These are phyloP conservation scores for Eulacestoma nigropectus DNA, from an alignment of 2,113 vertebrate genomes.

Conservation along the genomic window DNA sequence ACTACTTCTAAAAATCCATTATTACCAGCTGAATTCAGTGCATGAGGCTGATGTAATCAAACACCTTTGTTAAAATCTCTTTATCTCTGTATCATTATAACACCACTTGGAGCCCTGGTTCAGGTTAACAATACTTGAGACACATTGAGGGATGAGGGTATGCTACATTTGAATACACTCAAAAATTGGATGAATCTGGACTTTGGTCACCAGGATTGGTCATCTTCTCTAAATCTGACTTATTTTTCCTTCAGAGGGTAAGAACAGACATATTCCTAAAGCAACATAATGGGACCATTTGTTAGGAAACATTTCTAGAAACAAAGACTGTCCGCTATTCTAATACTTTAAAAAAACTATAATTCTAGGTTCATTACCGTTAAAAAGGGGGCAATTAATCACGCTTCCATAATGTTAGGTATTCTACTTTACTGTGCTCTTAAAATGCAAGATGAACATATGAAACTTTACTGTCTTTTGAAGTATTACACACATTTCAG, in stretches of 20 bases:
- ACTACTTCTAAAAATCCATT: not conserved
- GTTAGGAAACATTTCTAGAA: not conserved
- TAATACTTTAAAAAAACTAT: not conserved
- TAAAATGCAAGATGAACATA: not conserved
- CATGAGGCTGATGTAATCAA: not conserved
- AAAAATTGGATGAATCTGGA: not conserved
- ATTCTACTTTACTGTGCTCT: not conserved
- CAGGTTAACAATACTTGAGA: not conserved
- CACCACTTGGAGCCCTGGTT: not conserved
- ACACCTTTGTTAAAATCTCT: not conserved
- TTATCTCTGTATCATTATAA: not conserved
- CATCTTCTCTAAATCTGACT: not conserved
- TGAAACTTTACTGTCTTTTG: not conserved
- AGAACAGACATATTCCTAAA: not conserved
- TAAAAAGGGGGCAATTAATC: not conserved
- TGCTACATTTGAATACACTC: not conserved
- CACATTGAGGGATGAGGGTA: not conserved
- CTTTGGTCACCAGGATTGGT: not conserved
- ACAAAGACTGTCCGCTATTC: not conserved
- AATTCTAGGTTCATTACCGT: not conserved
- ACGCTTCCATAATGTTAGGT: not conserved
- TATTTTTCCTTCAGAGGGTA: not conserved
- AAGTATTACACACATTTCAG: conserved; percentile 4
- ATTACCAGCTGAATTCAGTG: not conserved
- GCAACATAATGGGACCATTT: not conserved